Percentiles rank a stretch among this genome's conserved stretches.
phyloP scores from a whole-genome alignment of 2,113 vertebrate genomes.

The Salminus brasiliensis region DNA sequence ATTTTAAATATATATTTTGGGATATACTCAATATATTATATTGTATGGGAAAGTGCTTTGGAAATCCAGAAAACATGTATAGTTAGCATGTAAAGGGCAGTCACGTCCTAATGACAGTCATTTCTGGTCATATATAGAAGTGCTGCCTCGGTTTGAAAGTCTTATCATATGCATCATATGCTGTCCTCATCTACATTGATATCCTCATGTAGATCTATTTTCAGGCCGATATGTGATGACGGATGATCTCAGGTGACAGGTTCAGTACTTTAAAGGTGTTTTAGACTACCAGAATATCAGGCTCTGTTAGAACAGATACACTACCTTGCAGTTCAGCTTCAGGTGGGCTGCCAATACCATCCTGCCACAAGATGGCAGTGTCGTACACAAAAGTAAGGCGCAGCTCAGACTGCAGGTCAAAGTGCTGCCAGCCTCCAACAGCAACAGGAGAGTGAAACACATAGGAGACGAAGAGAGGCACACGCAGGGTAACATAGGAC shows the following conservation, averaged over 20 bases:
- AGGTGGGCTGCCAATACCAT: slow-evolving; percentile 84
- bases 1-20: too few species aligned
- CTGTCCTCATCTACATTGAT: neutral
- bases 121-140: neutral
- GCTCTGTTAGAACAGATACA: neutral
- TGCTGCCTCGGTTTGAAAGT: neutral
- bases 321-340: slow-evolving; percentile 83
- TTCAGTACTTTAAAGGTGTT: neutral
- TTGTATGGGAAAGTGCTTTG: too few species aligned
- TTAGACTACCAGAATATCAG: neutral
- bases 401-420: slow-evolving; percentile 84
- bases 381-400: slow-evolving; percentile 87
- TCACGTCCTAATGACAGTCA: neutral
- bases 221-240: neutral
- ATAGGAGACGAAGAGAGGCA: slow-evolving; percentile 84
- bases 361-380: slow-evolving; percentile 88
- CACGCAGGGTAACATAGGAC: slow-evolving; percentile 84
- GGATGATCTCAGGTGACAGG: neutral
- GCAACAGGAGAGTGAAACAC: slow-evolving; percentile 85
- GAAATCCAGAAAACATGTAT: too few species aligned
- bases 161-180: neutral
- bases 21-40: too few species aligned
- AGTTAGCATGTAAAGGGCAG: too few species aligned
- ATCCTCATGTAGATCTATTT: neutral
- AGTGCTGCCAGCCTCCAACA: slow-evolving; percentile 84